Evolutionary conservation across 2,113 vertebrate genomes (phyloP).

Genomic region (Myxocyprinus asiaticus): DNA sequence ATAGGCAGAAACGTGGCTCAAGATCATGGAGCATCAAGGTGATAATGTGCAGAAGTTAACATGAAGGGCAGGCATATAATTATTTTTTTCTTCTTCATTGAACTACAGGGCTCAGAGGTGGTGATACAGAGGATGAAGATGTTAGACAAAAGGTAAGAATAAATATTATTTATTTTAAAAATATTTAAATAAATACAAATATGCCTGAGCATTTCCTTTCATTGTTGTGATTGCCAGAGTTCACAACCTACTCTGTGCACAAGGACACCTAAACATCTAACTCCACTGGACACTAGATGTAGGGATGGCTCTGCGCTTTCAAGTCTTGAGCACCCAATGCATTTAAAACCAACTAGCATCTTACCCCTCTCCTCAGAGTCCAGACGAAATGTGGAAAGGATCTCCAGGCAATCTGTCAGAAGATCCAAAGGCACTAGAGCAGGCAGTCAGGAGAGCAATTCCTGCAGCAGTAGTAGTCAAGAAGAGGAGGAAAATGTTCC

Average conservation of each 20-base stretch:
- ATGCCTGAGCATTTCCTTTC: not conserved
- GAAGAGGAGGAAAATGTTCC: constrained; percentile 47
- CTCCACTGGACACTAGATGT: constrained; percentile 59
- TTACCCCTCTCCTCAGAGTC: constrained; percentile 55
- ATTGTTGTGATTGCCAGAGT: constrained; percentile 48
- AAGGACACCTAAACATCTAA: constrained; percentile 65
- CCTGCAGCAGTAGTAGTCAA: constrained; percentile 63
- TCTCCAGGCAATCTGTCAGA: constrained; percentile 40
- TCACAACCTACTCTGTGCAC: constrained; percentile 16
- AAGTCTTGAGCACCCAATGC: constrained; percentile 46
- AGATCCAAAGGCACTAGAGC: constrained; percentile 40
- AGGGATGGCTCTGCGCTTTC: constrained; percentile 35
- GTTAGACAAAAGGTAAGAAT: constrained; percentile 60
- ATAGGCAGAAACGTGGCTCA: no score
- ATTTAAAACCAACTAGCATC: constrained; percentile 62
- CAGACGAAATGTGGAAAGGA: constrained; percentile 46
- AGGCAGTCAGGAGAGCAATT: constrained; percentile 67
- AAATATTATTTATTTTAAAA: not conserved
- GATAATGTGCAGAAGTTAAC: not conserved
- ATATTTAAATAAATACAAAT: not conserved
- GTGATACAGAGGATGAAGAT: constrained; percentile 44
- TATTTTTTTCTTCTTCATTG: not conserved
- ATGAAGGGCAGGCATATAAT: not conserved
- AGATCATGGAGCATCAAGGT: no score
- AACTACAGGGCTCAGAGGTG: constrained; percentile 67